These are phyloP conservation scores for Thryonomys swinderianus DNA, from an alignment of 2,113 vertebrate species.

Conservation along the genomic window DNA sequence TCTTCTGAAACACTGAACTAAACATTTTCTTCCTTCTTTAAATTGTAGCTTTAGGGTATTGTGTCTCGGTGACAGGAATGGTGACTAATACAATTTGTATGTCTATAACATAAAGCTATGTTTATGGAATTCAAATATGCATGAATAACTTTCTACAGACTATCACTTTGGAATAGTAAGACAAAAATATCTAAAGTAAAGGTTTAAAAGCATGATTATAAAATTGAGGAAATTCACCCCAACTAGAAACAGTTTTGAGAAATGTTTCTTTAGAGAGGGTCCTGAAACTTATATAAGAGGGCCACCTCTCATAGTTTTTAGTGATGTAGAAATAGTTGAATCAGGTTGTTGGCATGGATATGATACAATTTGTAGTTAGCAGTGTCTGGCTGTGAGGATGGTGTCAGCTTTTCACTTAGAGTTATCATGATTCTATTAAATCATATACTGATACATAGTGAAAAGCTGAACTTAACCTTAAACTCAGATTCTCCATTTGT, in stretches of 20 bases:
- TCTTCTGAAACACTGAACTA: background rate
- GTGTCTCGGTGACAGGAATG: background rate
- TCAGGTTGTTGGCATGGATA: background rate
- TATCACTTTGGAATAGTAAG: background rate
- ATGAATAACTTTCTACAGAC: background rate
- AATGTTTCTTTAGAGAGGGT: background rate
- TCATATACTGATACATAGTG: background rate
- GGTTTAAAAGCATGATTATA: background rate
- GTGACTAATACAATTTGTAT: background rate
- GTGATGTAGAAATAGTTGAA: background rate
- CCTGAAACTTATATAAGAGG: fast-evolving
- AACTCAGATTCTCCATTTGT: background rate
- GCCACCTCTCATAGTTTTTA: background rate
- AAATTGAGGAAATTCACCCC: background rate
- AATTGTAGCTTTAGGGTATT: background rate
- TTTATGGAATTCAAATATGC: background rate
- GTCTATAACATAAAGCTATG: background rate
- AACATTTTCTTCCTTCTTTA: background rate
- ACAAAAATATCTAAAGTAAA: background rate
- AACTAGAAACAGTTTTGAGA: background rate
- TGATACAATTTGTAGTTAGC: background rate
- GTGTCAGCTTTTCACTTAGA: background rate
- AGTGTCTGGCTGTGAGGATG: background rate
- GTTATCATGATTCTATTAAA: background rate
- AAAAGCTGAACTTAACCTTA: background rate